phyloP scores from a whole-genome alignment of 2,113 vertebrate species.

The Equus przewalskii region DNA sequence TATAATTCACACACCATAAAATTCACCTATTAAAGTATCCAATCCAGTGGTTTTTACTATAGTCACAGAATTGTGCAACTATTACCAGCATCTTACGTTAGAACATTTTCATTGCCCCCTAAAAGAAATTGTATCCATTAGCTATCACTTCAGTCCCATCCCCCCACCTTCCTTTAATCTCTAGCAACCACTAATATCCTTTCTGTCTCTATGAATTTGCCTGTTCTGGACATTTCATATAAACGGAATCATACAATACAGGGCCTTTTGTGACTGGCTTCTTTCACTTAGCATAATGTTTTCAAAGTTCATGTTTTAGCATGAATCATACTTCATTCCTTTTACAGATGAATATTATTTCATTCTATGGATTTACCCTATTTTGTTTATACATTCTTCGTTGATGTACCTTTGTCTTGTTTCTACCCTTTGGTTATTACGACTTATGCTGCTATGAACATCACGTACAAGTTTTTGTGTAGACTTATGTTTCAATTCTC shows the following conservation, averaged over 20 bases:
- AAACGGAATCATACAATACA: neutral
- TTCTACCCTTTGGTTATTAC: neutral
- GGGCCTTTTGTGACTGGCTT: neutral
- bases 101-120: neutral
- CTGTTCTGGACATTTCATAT: neutral
- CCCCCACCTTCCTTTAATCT: neutral
- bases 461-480: neutral
- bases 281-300: neutral
- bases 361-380: neutral
- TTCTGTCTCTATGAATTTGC: neutral
- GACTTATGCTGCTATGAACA: neutral
- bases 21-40: neutral
- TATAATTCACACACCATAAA: neutral
- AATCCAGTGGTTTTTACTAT: neutral
- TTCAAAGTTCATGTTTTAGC: neutral
- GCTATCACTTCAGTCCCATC: neutral
- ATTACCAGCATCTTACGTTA: neutral
- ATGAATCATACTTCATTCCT: neutral
- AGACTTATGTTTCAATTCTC: neutral
- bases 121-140: neutral
- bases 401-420: neutral
- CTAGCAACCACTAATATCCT: neutral
- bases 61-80: neutral
- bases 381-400: neutral
- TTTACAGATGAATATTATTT: neutral